These are phyloP conservation scores for Erebia ligea DNA, from an alignment of 2,888 invertebrate species.

Conservation along the genomic window DNA sequence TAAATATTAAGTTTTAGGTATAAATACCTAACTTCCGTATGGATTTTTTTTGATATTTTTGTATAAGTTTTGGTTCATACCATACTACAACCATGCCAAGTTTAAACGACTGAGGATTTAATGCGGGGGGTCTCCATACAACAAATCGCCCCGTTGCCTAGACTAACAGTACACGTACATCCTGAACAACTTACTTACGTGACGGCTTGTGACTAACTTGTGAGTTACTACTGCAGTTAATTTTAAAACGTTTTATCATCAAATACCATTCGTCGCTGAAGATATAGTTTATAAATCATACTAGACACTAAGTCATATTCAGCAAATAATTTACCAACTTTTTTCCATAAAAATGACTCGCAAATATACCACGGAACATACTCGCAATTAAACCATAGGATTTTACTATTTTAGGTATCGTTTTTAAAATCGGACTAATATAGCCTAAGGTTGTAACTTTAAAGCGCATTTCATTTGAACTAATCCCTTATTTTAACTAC, in stretches of 20 bases:
- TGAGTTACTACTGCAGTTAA: not conserved
- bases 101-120: too few species aligned
- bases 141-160: too few species aligned
- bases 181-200: too few species aligned
- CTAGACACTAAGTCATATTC: not conserved
- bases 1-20: too few species aligned
- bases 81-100: too few species aligned
- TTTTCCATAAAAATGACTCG: not conserved
- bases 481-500: constrained; percentile 5
- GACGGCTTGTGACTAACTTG: too few species aligned
- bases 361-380: not conserved
- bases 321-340: not conserved
- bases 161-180: too few species aligned
- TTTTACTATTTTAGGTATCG: constrained; percentile 22
- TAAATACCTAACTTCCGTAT: too few species aligned
- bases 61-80: too few species aligned
- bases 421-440: constrained; percentile 31
- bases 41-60: too few species aligned
- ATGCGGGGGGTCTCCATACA: too few species aligned
- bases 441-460: constrained; percentile 19
- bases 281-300: not conserved
- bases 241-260: not conserved
- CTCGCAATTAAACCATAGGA: not conserved
- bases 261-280: not conserved
- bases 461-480: constrained; percentile 9